Percentiles rank a stretch among this genome's conserved stretches.
Evolutionary conservation across 2,888 invertebrate genomes (phyloP).

Genomic region (Protonemura montana): DNA sequence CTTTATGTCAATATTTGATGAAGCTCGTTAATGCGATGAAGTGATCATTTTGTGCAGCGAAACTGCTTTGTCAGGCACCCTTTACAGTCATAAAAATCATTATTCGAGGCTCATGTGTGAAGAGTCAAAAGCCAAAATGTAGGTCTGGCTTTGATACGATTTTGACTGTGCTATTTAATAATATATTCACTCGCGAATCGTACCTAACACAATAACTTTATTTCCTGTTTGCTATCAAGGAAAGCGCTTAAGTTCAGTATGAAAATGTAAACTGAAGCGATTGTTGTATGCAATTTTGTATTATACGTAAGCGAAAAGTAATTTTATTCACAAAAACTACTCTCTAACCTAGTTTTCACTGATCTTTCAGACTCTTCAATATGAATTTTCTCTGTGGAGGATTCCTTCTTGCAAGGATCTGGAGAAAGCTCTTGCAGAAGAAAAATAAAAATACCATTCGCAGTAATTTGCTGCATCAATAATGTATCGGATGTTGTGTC

Average conservation of each 20-base stretch:
- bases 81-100: not conserved
- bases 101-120: not conserved
- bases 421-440: too few relatives aligned
- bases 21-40: not conserved
- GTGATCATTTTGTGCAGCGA: not conserved
- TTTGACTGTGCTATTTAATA: not conserved
- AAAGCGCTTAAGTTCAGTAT: not conserved
- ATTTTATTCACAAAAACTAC: not conserved
- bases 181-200: not conserved
- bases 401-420: too few relatives aligned
- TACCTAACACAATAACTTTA: not conserved
- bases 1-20: not conserved
- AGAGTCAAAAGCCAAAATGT: not conserved
- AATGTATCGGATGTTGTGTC: too few relatives aligned
- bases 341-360: not conserved
- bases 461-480: too few relatives aligned
- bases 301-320: not conserved
- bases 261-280: not conserved
- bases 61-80: not conserved
- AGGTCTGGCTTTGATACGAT: not conserved
- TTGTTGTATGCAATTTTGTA: not conserved
- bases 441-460: too few relatives aligned
- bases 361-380: not conserved
- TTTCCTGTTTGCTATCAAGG: not conserved
- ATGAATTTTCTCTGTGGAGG: not conserved